Evolutionary conservation across 1,140 invertebrate species (phyloP).

Genomic region (Hermatobates lingyangjiaoensis): DNA sequence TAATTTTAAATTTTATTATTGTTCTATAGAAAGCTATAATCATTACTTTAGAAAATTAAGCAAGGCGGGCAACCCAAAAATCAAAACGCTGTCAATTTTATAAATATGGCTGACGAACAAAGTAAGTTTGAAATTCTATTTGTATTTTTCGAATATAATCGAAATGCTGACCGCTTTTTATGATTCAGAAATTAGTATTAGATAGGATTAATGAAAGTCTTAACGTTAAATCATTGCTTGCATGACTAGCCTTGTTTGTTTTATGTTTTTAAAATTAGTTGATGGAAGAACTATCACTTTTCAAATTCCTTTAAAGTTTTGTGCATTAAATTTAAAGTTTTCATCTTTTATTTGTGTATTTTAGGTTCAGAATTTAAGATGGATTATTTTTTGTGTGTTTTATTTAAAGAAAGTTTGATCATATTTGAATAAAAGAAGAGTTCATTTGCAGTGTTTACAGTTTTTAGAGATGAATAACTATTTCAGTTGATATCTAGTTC

Average conservation of each 20-base stretch:
- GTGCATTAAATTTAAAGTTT: background rate
- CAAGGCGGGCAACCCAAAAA: too few relatives aligned
- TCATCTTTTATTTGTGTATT: conserved; percentile 5
- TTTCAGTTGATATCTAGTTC: too few relatives aligned
- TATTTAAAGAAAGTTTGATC: too few relatives aligned
- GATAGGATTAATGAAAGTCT: background rate
- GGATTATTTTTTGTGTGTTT: too few relatives aligned
- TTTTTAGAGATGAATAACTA: too few relatives aligned
- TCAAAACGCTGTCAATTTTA: conserved; percentile 9
- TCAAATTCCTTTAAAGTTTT: background rate
- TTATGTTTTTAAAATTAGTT: background rate
- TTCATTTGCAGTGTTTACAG: too few relatives aligned
- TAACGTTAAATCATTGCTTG: background rate
- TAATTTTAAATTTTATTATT: too few relatives aligned
- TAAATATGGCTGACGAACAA: conserved; percentile 21
- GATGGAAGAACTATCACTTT: background rate
- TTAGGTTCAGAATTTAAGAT: background rate
- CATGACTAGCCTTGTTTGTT: background rate
- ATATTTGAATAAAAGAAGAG: too few relatives aligned
- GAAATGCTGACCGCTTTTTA: background rate
- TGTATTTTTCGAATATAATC: conserved; percentile 5
- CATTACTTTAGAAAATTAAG: too few relatives aligned
- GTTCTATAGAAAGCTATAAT: too few relatives aligned
- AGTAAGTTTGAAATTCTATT: conserved; percentile 14
- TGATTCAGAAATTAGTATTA: background rate